phyloP scores from a whole-genome alignment of 2,797 vertebrate genomes.

The Gymnothorax javanicus region DNA sequence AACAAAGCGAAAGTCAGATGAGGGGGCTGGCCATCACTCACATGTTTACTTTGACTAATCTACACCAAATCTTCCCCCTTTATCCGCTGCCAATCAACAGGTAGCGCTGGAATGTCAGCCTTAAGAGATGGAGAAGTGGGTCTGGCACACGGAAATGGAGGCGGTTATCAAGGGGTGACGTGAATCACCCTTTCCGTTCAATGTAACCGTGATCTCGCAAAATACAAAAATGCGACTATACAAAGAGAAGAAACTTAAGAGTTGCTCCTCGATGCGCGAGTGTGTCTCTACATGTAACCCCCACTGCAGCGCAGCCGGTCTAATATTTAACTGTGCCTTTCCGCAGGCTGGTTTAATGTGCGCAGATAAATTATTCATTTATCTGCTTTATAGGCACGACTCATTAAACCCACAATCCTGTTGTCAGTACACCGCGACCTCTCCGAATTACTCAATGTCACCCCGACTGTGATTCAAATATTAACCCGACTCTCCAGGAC shows the following conservation, averaged over 20 bases:
- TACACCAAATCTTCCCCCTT: slow-evolving; percentile 18
- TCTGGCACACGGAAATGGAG: background rate
- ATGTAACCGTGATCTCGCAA: slow-evolving; percentile 20
- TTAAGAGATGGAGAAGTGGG: background rate
- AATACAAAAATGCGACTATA: slow-evolving; percentile 5
- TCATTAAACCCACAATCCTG: slow-evolving; percentile 47
- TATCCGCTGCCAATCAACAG: slow-evolving; percentile 10
- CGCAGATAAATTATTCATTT: slow-evolving; percentile 57
- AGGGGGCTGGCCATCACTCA: background rate
- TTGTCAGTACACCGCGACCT: slow-evolving; percentile 47
- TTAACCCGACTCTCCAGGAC: slow-evolving; percentile 51
- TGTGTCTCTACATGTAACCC: slow-evolving; percentile 13
- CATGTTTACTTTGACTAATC: slow-evolving; percentile 23
- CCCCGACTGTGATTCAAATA: slow-evolving; percentile 53
- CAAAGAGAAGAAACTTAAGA: background rate
- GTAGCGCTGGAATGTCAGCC: slow-evolving; percentile 20
- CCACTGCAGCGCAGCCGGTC: slow-evolving; percentile 27
- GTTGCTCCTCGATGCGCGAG: background rate
- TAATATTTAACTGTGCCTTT: slow-evolving; percentile 60
- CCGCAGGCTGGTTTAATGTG: slow-evolving; percentile 56
- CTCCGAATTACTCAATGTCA: slow-evolving; percentile 46
- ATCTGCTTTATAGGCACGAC: slow-evolving; percentile 53
- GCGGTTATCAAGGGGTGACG: background rate
- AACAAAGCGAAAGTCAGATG: slow-evolving; percentile 16
- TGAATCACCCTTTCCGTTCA: background rate